These are phyloP conservation scores for Idaea aversata DNA, from an alignment of 2,888 invertebrate genomes.

Conservation along the genomic window DNA sequence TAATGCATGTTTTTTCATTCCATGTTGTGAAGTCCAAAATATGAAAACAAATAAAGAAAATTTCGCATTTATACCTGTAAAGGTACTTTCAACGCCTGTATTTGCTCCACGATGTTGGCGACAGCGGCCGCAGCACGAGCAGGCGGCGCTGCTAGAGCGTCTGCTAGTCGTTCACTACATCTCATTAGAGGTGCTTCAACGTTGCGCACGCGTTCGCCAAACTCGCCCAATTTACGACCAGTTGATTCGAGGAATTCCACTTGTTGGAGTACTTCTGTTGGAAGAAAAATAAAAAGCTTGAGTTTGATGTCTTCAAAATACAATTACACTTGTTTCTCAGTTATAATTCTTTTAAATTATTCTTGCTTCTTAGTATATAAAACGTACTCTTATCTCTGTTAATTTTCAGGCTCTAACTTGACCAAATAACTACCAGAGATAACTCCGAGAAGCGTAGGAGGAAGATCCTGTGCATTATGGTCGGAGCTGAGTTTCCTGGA, in stretches of 20 bases:
- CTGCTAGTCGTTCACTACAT: slow-evolving; percentile 88
- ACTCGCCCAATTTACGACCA: slow-evolving; percentile 89
- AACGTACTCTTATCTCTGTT: no score
- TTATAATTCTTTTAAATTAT: no score
- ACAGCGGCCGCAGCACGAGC: slow-evolving; percentile 93
- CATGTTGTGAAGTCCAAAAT: background rate
- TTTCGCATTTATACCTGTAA: slow-evolving; percentile 56
- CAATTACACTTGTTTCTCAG: no score
- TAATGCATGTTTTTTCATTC: background rate
- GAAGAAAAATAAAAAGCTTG: slow-evolving; percentile 4
- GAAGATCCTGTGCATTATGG: no score
- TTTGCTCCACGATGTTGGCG: slow-evolving; percentile 90
- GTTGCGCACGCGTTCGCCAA: slow-evolving; percentile 90
- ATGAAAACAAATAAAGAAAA: background rate
- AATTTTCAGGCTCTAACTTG: no score
- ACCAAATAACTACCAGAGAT: no score
- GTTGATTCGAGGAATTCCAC: slow-evolving; percentile 92
- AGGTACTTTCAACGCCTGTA: slow-evolving; percentile 88
- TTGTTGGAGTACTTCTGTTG: slow-evolving; percentile 84
- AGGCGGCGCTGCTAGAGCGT: slow-evolving; percentile 83
- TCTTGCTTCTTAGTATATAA: no score
- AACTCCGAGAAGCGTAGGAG: no score
- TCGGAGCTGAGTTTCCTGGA: no score
- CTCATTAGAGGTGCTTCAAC: slow-evolving; percentile 92
- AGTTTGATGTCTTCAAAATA: no score